A percentile compares a stretch with the other conserved stretches of the same genome.
Conservation (phyloP, 2,888 invertebrate species). For the Cyrtodaria siliqua region DNA sequence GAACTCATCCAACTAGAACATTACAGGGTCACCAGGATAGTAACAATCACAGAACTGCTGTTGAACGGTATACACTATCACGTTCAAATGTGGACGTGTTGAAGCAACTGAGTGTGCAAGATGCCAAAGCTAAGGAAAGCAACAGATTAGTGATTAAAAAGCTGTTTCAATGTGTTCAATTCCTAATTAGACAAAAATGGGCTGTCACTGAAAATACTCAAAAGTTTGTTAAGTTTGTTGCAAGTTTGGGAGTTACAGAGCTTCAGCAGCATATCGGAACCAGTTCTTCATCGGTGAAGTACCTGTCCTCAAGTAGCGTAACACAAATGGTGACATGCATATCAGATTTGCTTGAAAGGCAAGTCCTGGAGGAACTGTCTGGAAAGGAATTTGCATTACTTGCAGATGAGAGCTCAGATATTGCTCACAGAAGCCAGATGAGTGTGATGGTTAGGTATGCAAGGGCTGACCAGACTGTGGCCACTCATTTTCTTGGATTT, state of each 20-base stretch:
- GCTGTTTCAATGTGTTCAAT: neutral
- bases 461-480: neutral
- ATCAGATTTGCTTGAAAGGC: conserved; percentile 9
- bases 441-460: conserved; percentile 31
- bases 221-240: neutral
- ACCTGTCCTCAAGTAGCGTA: conserved; percentile 6
- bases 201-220: neutral
- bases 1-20: conserved; percentile 18
- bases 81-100: neutral
- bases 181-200: neutral
- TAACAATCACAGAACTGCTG: neutral
- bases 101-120: no score
- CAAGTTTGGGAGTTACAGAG: neutral
- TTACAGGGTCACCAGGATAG: conserved; percentile 12
- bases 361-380: conserved; percentile 6
- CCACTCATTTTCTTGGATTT: conserved; percentile 15
- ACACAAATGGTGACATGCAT: conserved; percentile 12
- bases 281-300: neutral
- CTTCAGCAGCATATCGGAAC: neutral
- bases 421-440: conserved; percentile 26
- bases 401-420: conserved; percentile 44
- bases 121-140: neutral
- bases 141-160: neutral
- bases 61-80: neutral
- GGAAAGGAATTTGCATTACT: conserved; percentile 28